Conservation (phyloP, 2,113 vertebrate genomes). For the Plecturocebus donacophilus region DNA sequence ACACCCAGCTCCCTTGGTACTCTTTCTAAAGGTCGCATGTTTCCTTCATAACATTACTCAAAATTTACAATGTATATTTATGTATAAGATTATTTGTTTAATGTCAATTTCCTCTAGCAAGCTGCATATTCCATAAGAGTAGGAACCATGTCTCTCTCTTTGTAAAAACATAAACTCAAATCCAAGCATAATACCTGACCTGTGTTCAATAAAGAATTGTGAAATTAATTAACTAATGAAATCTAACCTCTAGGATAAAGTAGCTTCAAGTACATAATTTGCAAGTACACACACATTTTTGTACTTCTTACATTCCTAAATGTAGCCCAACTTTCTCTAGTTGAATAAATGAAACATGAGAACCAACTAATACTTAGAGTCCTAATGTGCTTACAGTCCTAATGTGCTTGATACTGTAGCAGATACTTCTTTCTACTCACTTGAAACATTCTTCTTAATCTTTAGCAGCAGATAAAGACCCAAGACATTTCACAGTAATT, state of each 20-base stretch:
- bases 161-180: background rate
- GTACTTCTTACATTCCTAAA: background rate
- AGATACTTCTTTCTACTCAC: background rate
- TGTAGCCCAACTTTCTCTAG: background rate
- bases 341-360: constrained; percentile 22
- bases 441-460: background rate
- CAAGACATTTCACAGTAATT: background rate
- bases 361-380: background rate
- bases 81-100: background rate
- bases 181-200: background rate
- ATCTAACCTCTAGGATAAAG: constrained; percentile 12
- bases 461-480: constrained; percentile 3
- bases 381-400: background rate
- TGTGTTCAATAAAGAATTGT: background rate
- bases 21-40: background rate
- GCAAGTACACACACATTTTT: background rate
- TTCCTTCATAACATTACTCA: background rate
- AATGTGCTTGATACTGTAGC: background rate
- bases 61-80: background rate
- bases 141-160: background rate
- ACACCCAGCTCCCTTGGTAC: background rate
- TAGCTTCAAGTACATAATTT: background rate
- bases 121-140: background rate
- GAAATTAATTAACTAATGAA: background rate
- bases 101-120: background rate